Percentiles rank a stretch among this genome's conserved stretches.
phyloP scores from a whole-genome alignment of 2,888 invertebrate species.

The Boloria euphrosyne region DNA sequence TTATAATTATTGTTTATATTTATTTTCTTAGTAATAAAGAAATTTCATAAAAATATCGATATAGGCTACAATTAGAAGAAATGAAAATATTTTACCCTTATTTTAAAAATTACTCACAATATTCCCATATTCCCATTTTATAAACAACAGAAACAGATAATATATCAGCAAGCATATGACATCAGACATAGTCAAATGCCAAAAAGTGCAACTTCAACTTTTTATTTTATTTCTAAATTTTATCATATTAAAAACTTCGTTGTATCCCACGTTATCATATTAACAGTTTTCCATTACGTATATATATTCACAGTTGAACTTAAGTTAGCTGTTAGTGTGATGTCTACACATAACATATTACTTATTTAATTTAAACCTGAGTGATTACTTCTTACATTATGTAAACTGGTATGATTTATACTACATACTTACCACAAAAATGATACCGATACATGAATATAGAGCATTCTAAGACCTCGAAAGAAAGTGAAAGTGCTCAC shows the following conservation, averaged over 20 bases:
- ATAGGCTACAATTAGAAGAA: no score
- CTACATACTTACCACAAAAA: slow-evolving; percentile 19
- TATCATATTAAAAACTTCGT: slow-evolving; percentile 5
- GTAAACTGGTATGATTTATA: slow-evolving; percentile 36
- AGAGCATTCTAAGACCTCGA: slow-evolving; percentile 34
- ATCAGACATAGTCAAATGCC: neutral
- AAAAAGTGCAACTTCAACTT: slow-evolving; percentile 13
- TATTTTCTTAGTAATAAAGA: no score
- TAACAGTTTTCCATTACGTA: neutral
- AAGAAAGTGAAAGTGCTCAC: slow-evolving; percentile 48
- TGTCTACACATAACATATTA: neutral
- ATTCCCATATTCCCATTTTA: no score
- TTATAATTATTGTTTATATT: no score
- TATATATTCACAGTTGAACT: neutral
- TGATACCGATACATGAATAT: slow-evolving; percentile 31
- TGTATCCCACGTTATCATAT: neutral
- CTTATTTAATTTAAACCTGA: slow-evolving; percentile 24
- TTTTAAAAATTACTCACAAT: no score
- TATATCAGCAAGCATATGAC: no score
- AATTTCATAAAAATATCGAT: no score
- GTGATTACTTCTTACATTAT: slow-evolving; percentile 34
- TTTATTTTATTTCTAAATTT: slow-evolving; percentile 13
- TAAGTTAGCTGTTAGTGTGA: neutral
- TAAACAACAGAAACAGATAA: no score
- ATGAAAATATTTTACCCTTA: no score